Percentiles rank a stretch among this genome's conserved stretches.
Evolutionary conservation across 2,797 vertebrate species (phyloP).

Genomic region (Harpagifer antarcticus): DNA sequence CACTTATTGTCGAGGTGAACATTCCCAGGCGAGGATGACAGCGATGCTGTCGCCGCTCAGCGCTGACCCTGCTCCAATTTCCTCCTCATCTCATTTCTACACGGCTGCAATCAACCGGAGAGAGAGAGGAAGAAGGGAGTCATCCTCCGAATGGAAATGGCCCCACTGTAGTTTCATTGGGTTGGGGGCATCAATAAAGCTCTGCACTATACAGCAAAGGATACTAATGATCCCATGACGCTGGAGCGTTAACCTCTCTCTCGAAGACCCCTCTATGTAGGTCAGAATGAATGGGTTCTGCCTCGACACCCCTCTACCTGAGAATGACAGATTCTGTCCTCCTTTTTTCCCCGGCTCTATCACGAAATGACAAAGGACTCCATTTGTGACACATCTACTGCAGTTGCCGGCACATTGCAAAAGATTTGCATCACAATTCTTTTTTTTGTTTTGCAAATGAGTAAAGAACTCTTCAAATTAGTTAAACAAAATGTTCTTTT

Average conservation of each 20-base stretch:
- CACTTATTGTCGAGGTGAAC: conserved; percentile 62
- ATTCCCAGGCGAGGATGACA: conserved; percentile 63
- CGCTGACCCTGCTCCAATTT: conserved; percentile 76
- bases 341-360: conserved; percentile 49
- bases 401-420: conserved; percentile 12
- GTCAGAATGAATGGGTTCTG: conserved; percentile 82
- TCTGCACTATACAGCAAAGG: conserved; percentile 52
- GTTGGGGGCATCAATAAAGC: conserved; percentile 71
- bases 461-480: conserved; percentile 18
- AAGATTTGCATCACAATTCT: conserved; percentile 14
- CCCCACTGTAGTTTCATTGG: conserved; percentile 55
- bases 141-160: conserved; percentile 71
- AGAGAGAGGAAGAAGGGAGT: conserved; percentile 36
- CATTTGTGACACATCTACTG: conserved; percentile 46
- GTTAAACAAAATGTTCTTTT: conserved; percentile 20
- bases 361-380: conserved; percentile 54
- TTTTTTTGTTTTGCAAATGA: conserved; percentile 12
- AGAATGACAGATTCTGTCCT: conserved; percentile 74
- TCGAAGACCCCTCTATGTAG: conserved; percentile 78
- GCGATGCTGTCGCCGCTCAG: conserved; percentile 24
- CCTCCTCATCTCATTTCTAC: conserved; percentile 68
- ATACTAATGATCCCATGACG: conserved; percentile 79
- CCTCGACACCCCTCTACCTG: conserved; percentile 74
- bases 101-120: conserved; percentile 60
- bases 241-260: conserved; percentile 75